Percentiles rank a stretch among this genome's conserved stretches.
Evolutionary conservation across 2,888 invertebrate genomes (phyloP).

Genomic region (Carpatolechia fugitivella): DNA sequence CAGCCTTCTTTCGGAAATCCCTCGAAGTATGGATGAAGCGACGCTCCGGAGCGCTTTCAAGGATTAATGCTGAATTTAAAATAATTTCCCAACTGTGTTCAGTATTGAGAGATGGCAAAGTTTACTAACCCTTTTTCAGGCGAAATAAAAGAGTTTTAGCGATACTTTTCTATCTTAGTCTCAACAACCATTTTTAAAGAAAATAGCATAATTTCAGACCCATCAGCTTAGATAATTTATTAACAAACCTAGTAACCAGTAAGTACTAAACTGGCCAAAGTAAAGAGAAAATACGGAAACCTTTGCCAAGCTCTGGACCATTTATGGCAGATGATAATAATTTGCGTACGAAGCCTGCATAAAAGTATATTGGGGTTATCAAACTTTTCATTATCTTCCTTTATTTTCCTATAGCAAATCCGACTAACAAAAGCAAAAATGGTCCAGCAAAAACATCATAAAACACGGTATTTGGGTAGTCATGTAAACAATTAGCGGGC

Average conservation of each 20-base stretch:
- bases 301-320: constrained; percentile 6
- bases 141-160: background rate
- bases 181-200: no score
- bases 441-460: background rate
- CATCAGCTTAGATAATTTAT: no score
- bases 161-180: background rate
- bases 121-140: background rate
- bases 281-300: background rate
- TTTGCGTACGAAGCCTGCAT: constrained; percentile 3
- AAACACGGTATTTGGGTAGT: constrained; percentile 1
- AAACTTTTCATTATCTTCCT: constrained; percentile 7
- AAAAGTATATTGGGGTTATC: constrained; percentile 12
- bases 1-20: constrained; percentile 74
- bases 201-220: no score
- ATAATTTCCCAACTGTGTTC: constrained; percentile 62
- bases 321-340: constrained; percentile 9
- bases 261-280: background rate
- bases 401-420: constrained; percentile 7
- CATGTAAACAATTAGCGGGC: constrained; percentile 43
- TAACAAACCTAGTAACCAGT: background rate
- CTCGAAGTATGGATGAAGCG: constrained; percentile 65
- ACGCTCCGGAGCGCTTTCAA: constrained; percentile 57
- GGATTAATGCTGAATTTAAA: constrained; percentile 75
- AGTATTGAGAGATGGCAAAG: constrained; percentile 32
- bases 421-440: constrained; percentile 10